A percentile compares a stretch with the other conserved stretches of the same genome.
These are phyloP conservation scores for Misgurnus mizolepis DNA, from an alignment of 2,113 vertebrate genomes.

Conservation along the genomic window DNA sequence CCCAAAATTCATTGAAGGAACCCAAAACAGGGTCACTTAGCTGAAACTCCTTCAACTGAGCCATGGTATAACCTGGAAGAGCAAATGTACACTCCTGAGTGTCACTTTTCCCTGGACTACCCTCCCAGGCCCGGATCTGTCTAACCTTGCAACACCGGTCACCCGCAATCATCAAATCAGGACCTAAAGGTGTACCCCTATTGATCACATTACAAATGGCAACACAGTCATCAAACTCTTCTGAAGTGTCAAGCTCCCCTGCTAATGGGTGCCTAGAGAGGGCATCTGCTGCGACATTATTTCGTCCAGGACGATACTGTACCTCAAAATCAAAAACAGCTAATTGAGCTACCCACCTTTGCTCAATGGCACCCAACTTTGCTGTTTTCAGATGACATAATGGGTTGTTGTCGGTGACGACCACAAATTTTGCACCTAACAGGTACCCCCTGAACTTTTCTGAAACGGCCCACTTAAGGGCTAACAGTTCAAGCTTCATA, in stretches of 20 bases:
- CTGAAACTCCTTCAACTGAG: not conserved
- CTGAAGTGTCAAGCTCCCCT: slow-evolving; percentile 21
- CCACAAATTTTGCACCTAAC: not conserved
- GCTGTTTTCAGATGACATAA: slow-evolving; percentile 1
- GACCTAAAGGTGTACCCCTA: slow-evolving; percentile 13
- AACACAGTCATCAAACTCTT: slow-evolving; percentile 41
- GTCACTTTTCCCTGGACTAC: too few species aligned
- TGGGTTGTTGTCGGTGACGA: not conserved
- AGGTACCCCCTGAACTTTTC: slow-evolving; percentile 29
- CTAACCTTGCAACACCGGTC: slow-evolving; percentile 27
- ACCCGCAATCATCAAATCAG: slow-evolving; percentile 30
- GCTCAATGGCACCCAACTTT: not conserved
- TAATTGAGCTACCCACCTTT: slow-evolving; percentile 1
- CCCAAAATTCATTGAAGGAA: not conserved
- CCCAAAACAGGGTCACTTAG: not conserved
- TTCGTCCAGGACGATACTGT: not conserved
- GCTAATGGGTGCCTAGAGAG: not conserved
- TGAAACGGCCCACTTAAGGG: too few species aligned
- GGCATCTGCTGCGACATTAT: not conserved
- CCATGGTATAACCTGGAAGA: not conserved
- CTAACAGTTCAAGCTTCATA: slow-evolving; percentile 7
- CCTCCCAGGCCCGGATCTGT: slow-evolving; percentile 6
- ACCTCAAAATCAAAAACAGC: not conserved
- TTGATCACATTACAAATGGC: slow-evolving; percentile 45
- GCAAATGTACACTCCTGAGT: not conserved